Evolutionary conservation across 1,140 invertebrate genomes (phyloP), one percentile per base, ranked within the genome.

Genomic region (Gryon sp.): DNA sequence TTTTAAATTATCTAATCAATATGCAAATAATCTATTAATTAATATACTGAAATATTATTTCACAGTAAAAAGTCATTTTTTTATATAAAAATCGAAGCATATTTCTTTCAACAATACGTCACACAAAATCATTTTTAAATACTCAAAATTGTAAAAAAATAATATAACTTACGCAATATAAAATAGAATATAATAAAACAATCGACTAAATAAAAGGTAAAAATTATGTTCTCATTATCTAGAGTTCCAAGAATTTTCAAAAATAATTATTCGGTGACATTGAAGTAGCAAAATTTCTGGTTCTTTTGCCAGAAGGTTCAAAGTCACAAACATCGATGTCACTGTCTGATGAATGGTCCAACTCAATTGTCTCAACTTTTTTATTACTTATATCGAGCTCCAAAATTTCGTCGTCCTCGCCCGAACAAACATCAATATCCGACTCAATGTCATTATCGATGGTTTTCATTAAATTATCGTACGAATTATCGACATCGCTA

Each of bases 361-460:
- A 50, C 11, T 82, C 75, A 9, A 77, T 60, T 8, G 68, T 73
- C 32, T 80, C 76, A 59, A 65, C 40, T 32, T 73, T 79, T 22
- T 26, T 26, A 9, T 34, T 59, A 18, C 74, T 66, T 1, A 76
- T 6, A 60, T 84, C 80, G 19, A 82, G 60, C 76, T 84, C 83
- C 26, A 83, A 65, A 72, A 83, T 63, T 43, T 84, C 81, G 45
- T 83, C 82, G 16, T 83, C 81, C 24, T 84, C 82, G 0, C 82
- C 81, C 11, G 79, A 84, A 60, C 80, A 83, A 2, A 83, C 81
- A 62, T 84, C 81, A 41, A 84, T 83, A 15, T 84, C 83, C 0
- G 83, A 83, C 18, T 84, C 82, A 43, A 83, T 77, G 30, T 82
- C 79, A 53, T 79, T 78, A 15, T 80, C 69, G 3, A 55, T 9